Evolutionary conservation across 1,140 invertebrate species (phyloP), one percentile per base, ranked within the genome.

Genomic region (Pristionchus pacificus): DNA sequence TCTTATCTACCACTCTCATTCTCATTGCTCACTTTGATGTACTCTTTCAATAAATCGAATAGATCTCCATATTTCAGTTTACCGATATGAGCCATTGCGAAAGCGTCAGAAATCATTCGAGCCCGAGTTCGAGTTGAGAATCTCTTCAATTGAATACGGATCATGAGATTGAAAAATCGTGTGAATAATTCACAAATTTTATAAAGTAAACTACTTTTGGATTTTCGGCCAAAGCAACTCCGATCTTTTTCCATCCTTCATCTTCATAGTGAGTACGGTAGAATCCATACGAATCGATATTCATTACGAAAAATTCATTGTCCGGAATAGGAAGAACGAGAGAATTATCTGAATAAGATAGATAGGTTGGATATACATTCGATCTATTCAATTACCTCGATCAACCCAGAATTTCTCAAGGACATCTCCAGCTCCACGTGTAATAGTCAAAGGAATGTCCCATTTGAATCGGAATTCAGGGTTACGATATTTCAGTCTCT

Each of bases 381-480:
- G 33, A 72, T 31, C 70, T 64, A 72, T 67, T 65, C 60, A 63
- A 72, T 72, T 27, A 66, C n/a, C 59, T 65, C 29, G 62, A 13
- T 30, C 29, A 28, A 19, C 27, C 30, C 38, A 14, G 30, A 28
- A 28, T 10, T 32, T 10, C 29, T 65, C 29, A 31, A 65, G 19
- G 2, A 65, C 33, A 1, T 29, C 25, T 15, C 29, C 19, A 2
- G 33, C 32, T 1, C 33, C 49, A 15, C n/a, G n/a, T n/a, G n/a
- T n/a, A n/a, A n/a, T n/a, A n/a, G n/a, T 68, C 1, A 73, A 61
- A 57, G 71, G 71, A 55, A 73, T 62, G 28, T 73, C 71, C 71
- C 71, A 73, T 59, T 73, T 73, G 66, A 64, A 73, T 13, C 71
- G 68, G 61, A 68, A 68, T 49, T 29, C 38, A 31, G 25, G 38